Evolutionary conservation across 2,888 invertebrate species (phyloP), one percentile per base, ranked within the genome.

Genomic region (Piscicola geometra): DNA sequence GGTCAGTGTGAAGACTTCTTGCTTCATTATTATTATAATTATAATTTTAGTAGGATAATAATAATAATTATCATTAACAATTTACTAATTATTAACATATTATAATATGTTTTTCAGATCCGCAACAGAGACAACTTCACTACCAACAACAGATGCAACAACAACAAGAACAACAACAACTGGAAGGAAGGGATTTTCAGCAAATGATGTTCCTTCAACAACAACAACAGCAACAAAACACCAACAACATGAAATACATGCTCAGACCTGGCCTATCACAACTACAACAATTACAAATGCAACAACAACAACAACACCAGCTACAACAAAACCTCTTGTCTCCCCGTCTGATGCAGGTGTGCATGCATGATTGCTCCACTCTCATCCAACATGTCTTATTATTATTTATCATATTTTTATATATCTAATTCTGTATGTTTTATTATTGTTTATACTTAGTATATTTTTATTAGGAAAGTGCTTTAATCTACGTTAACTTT

Each of bases 191-290:
- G 12, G 21, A 30, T 3, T 35, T 35, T 68, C 68, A 28, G 12
- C 9, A 28, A 35, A 68, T 33, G 68, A 32, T 30, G 35, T n/a
- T 33, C 9, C 9, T 32, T 28, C 21, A 35, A 32, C 35, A 30
- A n/a, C 35, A 68, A 30, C 70, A 70, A n/a, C 70, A 70, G 36
- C 70, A 70, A 70, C 70, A 36, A n/a, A 21, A 41, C 35, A 66
- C 33, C 41, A 35, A 25, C 75, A 74, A 60, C 75, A 69, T 70
- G n/a, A 50, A 41, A n/a, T 33, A n/a, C 30, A 64, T 64, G 64
- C 12, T 66, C 18, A n/a, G 67, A 18, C 41, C 74, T 35, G 21
- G 41, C 5, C 35, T 36, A 28, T 28, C 36, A 33, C 30, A 30
- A 33, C 33, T 21, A 32, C 30, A 35, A 60, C 25, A n/a, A 72